Base-by-base conservation (phyloP, 2,113 vertebrate genomes). In the Nanorana parkeri region DNA sequence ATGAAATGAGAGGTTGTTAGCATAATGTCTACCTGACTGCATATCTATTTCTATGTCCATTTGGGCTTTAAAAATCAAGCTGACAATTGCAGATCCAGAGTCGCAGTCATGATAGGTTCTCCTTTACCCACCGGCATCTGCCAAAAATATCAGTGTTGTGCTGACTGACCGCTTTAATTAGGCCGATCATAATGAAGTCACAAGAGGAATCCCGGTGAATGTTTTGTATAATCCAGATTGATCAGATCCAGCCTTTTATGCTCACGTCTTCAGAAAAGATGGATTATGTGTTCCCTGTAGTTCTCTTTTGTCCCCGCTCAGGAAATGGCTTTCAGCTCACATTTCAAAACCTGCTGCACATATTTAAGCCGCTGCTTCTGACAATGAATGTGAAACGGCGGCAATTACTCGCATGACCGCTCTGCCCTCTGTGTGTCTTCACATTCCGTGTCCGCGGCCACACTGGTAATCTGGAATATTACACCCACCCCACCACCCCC, bases 351-450 rank as follows among this genome's bases (percentile, higher is more conserved):
- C 76, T 21, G n/a, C 24, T 66, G 54, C 15, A 19, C 21, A 28
- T 65, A 52, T 24, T n/a, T 52, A 17, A 77, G 52, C 10, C 32
- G 10, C 21, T 16, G 60, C 3, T 20, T 61, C 6, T 26, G n/a
- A 67, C 36, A 23, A 20, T 20, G 51, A 78, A 15, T 16, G 47
- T 19, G 51, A 21, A 17, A 54, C 24, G 54, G 61, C 16, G 67
- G 26, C 64, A 66, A 78, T 78, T 78, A 78, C 63, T 32, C 10
- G 76, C 23, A 16, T 29, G 63, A 19, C 61, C 55, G 76, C 47
- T 78, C 51, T 24, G 61, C 23, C 76, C 10, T 54, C 23, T 24
- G 60, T 41, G 60, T 21, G 21, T 47, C 21, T n/a, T 19, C 21
- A 77, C 24, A 67, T 54, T 66, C 23, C 23, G 21, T 55, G 24